Base-by-base conservation (phyloP, 2,797 vertebrate genomes). In the Scolopax bukidnonensis region DNA sequence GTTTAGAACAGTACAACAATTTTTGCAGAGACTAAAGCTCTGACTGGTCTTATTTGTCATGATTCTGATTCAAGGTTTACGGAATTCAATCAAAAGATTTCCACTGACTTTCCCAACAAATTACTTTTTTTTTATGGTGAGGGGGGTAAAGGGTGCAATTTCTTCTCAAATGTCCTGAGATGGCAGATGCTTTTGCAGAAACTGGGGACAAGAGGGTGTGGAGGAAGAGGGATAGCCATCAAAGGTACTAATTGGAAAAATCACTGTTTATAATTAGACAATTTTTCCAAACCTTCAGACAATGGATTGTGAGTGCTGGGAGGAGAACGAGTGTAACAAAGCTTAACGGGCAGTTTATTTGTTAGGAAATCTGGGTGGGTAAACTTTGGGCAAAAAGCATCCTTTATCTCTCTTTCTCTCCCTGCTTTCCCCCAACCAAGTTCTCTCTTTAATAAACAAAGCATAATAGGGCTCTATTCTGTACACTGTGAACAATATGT, bases 361-460 rank as follows among this genome's bases (percentile, higher is more conserved):
- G 6, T 40, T 76, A 48, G 20, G 27, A 90, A 51, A 4, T 63
- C 13, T 65, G 11, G 17, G 33, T 10, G 57, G 9, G 27, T 14
- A 78, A 82, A 48, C 13, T 84, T 43, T 32, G 16, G 6, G 4
- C 24, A 84, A 75, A 85, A 16, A 53, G 0, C 8, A 50, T 11
- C 10, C 16, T 56, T 80, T 25, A 18, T 50, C 24, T 64, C 21
- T 67, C 7, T 57, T 17, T 43, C 21, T 56, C 23, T 11, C 19
- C 32, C 43, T 27, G 10, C n/a, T 3, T 8, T 10, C 11, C 9
- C 3, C 6, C 10, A 5, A 0, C 0, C 4, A 43, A 32, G 32
- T 15, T 69, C 63, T 83, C 71, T 23, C 2, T 77, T 54, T 91
- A 51, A 48, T 47, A 23, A 85, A 51, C 9, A 53, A 48, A 24